Percentiles rank a stretch among this genome's conserved stretches.
phyloP scores from a whole-genome alignment of 2,797 vertebrate genomes.

The Pseudochirops cupreus region DNA sequence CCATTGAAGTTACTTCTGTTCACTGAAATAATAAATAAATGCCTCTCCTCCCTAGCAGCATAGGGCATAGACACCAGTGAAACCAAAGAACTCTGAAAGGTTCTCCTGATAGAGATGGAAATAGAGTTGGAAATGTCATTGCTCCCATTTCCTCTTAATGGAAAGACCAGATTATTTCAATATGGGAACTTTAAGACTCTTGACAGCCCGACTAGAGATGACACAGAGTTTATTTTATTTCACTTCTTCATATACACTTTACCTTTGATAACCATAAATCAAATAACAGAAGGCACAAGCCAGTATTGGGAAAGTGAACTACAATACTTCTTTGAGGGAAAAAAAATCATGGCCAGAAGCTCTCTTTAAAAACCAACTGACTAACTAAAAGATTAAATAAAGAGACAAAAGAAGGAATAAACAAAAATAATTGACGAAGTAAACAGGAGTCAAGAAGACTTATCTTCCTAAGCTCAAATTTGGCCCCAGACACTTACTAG shows the following conservation, averaged over 20 bases:
- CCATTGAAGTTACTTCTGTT: conserved; percentile 23
- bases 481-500: background rate
- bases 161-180: conserved; percentile 57
- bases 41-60: accelerated
- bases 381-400: background rate
- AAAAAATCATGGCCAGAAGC: background rate
- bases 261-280: conserved; percentile 13
- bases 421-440: background rate
- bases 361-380: background rate
- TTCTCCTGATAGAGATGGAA: conserved; percentile 56
- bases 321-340: background rate
- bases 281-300: conserved; percentile 44
- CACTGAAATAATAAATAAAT: conserved; percentile 46
- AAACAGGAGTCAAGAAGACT: background rate
- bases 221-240: conserved; percentile 34
- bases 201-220: conserved; percentile 1
- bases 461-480: background rate
- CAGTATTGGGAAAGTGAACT: conserved; percentile 10
- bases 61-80: background rate
- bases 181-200: conserved; percentile 11
- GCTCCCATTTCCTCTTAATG: conserved; percentile 10
- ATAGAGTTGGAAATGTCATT: conserved; percentile 57
- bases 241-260: background rate
- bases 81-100: conserved; percentile 33
- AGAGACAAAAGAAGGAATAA: background rate